Base-by-base conservation (phyloP, 1,140 invertebrate species). In the Drosophila bocqueti region DNA sequence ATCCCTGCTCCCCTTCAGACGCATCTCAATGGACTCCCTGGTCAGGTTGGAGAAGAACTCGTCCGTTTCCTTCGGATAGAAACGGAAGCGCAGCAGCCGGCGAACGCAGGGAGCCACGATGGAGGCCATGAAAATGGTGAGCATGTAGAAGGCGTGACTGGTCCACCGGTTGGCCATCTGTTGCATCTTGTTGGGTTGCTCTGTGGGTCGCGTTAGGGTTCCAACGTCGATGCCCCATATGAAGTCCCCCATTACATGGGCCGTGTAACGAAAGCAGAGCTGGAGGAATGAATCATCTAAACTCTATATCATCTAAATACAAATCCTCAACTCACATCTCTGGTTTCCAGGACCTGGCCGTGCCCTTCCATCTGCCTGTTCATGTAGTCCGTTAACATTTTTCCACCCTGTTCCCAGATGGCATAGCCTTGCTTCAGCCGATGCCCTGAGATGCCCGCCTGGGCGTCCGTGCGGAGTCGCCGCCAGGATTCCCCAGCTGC, bases 401-500 rank as follows among this genome's bases (percentile, higher is more conserved):
- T 73, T 11, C 85, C 83, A 8, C 85, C 89, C 29, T 81, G 61
- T 61, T 90, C 49, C 90, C 90, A 92, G 40, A 92, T 92, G 34
- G 76, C 69, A 55, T 73, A 92, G 34, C 75, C 90, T 16, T 62
- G 65, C 31, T 69, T 91, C 2, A 92, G 31, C 13, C 91, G 89
- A 69, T 92, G 81, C 0, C 86, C 85, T 2, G 94, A 94, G 52
- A 95, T 92, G 1, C 94, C 94, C 7, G 94, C 93, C 57, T 94
- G 94, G 16, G 94, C 92, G 34, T 95, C 93, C 5, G 81, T 75
- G 16, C 95, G 90, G 16, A 94, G 92, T 11, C 93, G 81, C 66
- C 95, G 94, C 95, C 95, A 96, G 21, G 76, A 81, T 9, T 93
- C 76, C 6, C 93, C 94, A 18, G 84, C 68, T 13, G 91, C 76